These are phyloP conservation scores for Corbicula japonica DNA, from an alignment of 2,888 invertebrate genomes.

Conservation along the genomic window DNA sequence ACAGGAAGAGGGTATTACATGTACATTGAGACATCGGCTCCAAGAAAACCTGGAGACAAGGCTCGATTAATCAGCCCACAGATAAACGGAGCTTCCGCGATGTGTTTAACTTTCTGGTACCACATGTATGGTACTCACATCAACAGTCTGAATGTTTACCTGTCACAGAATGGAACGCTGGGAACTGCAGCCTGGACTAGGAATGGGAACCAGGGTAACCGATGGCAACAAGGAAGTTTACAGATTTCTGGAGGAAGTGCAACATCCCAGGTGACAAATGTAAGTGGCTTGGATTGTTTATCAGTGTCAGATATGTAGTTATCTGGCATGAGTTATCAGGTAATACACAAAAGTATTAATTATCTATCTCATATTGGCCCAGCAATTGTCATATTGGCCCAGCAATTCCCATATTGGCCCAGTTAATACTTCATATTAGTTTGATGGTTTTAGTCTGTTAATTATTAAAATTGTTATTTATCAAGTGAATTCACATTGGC, in stretches of 20 bases:
- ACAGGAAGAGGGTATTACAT: constrained; percentile 77
- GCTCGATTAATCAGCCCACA: constrained; percentile 88
- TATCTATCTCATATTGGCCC: too few species aligned
- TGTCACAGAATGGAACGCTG: constrained; percentile 58
- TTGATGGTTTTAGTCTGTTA: too few species aligned
- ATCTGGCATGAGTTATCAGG: too few species aligned
- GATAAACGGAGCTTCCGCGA: constrained; percentile 65
- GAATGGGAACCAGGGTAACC: constrained; percentile 70
- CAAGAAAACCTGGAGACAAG: constrained; percentile 88
- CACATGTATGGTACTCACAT: constrained; percentile 78
- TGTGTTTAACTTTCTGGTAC: constrained; percentile 79
- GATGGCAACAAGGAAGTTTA: constrained; percentile 72
- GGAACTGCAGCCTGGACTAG: constrained; percentile 74
- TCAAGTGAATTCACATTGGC: too few species aligned
- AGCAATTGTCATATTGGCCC: too few species aligned
- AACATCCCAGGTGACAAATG: constrained; percentile 64
- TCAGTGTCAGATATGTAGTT: too few species aligned
- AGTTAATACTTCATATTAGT: too few species aligned
- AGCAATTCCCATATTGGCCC: too few species aligned
- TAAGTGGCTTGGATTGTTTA: constrained; percentile 46
- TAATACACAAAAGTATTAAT: too few species aligned
- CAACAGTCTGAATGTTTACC: constrained; percentile 76
- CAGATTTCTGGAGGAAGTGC: constrained; percentile 66
- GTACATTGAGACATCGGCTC: constrained; percentile 84
- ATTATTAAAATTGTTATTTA: too few species aligned